phyloP scores from a whole-genome alignment of 2,113 vertebrate genomes.

The Gnathonemus echidnorhynchus region DNA sequence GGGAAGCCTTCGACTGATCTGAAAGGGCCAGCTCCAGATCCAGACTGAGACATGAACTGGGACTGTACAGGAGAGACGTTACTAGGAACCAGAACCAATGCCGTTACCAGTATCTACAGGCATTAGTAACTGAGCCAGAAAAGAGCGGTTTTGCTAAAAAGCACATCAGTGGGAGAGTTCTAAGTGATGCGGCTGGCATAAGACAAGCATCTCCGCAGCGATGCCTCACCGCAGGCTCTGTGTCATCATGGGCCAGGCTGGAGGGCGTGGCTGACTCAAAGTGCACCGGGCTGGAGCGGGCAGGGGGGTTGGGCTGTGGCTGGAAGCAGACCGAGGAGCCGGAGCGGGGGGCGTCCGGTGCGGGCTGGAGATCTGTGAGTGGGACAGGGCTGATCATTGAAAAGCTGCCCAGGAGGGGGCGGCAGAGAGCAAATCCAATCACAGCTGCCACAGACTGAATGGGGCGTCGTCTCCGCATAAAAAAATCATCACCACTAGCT shows the following conservation, averaged over 20 bases:
- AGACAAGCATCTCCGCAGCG: not conserved
- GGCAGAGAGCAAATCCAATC: not conserved
- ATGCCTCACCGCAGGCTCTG: conserved; percentile 43
- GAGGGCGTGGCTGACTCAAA: conserved; percentile 23
- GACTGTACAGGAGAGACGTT: conserved; percentile 23
- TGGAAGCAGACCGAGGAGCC: conserved; percentile 42
- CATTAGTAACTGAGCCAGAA: not conserved
- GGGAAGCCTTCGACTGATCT: conserved; percentile 43
- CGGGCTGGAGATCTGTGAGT: conserved; percentile 38
- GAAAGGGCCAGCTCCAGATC: conserved; percentile 43
- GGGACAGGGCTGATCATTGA: not conserved
- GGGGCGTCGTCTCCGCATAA: not conserved
- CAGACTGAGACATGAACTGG: conserved; percentile 47
- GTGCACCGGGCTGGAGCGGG: conserved; percentile 29
- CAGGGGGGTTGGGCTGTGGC: not conserved
- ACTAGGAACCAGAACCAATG: not conserved
- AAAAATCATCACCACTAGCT: not conserved
- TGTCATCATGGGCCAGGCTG: not conserved
- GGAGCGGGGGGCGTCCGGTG: conserved; percentile 45
- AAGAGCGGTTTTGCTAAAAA: not conserved
- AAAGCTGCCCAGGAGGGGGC: not conserved
- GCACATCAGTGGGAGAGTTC: not conserved
- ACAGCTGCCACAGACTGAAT: not conserved
- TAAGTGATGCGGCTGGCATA: not conserved
- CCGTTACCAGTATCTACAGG: not conserved